Evolutionary conservation across 2,888 invertebrate species (phyloP), one percentile per base, ranked within the genome.

Genomic region (Halictus quadricinctus): DNA sequence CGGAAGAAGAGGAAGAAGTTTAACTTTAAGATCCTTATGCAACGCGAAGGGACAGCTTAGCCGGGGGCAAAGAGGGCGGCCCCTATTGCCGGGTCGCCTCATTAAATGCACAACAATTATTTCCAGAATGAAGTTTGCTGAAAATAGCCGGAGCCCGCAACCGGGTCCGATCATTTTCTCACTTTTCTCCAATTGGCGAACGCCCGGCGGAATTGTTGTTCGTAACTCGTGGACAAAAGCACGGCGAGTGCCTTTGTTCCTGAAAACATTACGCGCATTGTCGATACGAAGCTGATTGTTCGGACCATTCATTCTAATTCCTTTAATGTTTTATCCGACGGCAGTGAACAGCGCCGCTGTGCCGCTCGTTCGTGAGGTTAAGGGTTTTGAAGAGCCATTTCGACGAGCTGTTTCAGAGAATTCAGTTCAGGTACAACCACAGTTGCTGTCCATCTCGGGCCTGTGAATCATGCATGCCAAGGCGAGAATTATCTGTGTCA

Each of bases 1-100:
- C 15, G 58, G 58, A n/a, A 76, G 80, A 83, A 72, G 80, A 76
- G 41, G 50, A 69, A 46, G 80, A 73, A 73, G 81, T 64, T 73
- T 72, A 85, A 80, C 75, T 87, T 87, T 86, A 87, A 86, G 83
- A 81, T 85, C 88, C 88, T 92, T 90, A 90, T 86, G 88, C 84
- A 90, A 87, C 72, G 86, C 41, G 36, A 58, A 29, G 69, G 46
- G 76, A 69, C 64, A 74, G 78, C 82, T 78, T 60, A 48, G 69
- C 72, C 21, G 76, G 66, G 66, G 43, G 8, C 74, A 70, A 50
- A 50, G 60, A 70, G 70, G 7, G 64, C 48, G 73, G 78, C 66
- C 72, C 48, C 36, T 50, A 60, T 73, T 81, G 75, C 50, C 43
- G 66, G 64, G 18, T 41, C 36, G 60, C 72, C 75, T 79, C 76